Base-by-base conservation (phyloP, 1,140 invertebrate genomes). In the Choristoneura fumiferana region DNA sequence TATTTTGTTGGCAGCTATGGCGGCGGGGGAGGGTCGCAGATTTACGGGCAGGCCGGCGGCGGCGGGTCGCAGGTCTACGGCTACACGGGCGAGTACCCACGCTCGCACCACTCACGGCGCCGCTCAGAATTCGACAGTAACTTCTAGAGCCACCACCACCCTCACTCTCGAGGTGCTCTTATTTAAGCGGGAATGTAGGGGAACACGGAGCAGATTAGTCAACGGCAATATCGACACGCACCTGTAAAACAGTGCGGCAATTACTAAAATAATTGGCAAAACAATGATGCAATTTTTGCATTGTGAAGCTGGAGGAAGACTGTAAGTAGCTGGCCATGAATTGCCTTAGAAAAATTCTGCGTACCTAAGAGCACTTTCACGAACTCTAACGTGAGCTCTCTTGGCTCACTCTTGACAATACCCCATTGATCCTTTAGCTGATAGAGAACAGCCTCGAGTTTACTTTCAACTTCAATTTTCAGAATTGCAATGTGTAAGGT, bases 71-170 rank as follows among this genome's bases (percentile, higher is more conserved):
- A 90, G 67, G 81, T 85, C 37, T 90, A 90, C 63, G 88, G 88
- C 8, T 90, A 90, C 71, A 85, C 85, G 8, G 89, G 87, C 29
- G 89, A 90, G 52, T 85, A 85, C 61, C 87, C 87, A 38, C 80
- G 87, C 38, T 87, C 89, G 8, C 86, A 88, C 69, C 91, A 91
- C 73, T 90, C 89, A n/a, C 76, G 91, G 13, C 86, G 91, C 60
- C 89, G 91, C 73, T 92, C 92, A 35, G 92, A 92, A 74, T 93
- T 92, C 76, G 92, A 93, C 69, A 91, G 89, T 69, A 91, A 91
- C 71, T 91, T 91, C 79, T 91, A 86, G 74, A 78, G 65, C 12
- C 6, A 22, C 40, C 39, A 54, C 65, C 67, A 61, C 67, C 69
- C 70, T 76, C 52, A 61, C 38, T 63, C 58, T 29, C 5, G 10